These are phyloP conservation scores for Rafetus swinhoei DNA, from an alignment of 2,113 vertebrate species.

Conservation along the genomic window DNA sequence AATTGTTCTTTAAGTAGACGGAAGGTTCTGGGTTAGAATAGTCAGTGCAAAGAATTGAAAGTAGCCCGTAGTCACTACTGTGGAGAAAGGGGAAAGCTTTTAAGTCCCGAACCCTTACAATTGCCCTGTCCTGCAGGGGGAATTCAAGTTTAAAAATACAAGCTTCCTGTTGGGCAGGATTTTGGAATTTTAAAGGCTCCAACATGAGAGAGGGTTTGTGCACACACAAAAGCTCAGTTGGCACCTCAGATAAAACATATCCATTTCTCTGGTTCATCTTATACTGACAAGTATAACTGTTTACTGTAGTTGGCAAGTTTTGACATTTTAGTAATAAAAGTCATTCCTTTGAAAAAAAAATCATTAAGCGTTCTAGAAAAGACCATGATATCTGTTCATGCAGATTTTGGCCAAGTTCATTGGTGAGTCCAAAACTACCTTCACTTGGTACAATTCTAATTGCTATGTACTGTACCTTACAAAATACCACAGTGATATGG, in stretches of 20 bases:
- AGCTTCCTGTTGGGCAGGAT: background rate
- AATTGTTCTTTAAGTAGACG: background rate
- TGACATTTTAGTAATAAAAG: background rate
- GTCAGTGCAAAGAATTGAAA: background rate
- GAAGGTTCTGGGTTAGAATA: background rate
- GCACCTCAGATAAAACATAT: background rate
- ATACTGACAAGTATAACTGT: background rate
- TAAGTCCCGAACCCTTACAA: background rate
- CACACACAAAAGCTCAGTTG: background rate
- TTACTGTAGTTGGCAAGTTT: background rate
- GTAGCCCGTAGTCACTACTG: background rate
- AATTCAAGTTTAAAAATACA: background rate
- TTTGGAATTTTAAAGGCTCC: background rate
- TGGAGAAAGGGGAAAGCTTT: background rate
- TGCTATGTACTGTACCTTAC: background rate
- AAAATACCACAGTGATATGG: background rate
- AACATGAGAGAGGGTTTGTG: background rate
- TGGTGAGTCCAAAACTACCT: background rate
- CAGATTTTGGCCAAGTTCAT: conserved; percentile 1
- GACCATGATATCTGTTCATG: background rate
- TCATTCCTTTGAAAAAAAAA: background rate
- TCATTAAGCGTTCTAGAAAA: background rate
- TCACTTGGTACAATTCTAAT: background rate
- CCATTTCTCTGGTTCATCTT: background rate
- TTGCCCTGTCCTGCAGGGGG: background rate